phyloP scores from a whole-genome alignment of 2,113 vertebrate genomes.

The Bostrychus sinensis region DNA sequence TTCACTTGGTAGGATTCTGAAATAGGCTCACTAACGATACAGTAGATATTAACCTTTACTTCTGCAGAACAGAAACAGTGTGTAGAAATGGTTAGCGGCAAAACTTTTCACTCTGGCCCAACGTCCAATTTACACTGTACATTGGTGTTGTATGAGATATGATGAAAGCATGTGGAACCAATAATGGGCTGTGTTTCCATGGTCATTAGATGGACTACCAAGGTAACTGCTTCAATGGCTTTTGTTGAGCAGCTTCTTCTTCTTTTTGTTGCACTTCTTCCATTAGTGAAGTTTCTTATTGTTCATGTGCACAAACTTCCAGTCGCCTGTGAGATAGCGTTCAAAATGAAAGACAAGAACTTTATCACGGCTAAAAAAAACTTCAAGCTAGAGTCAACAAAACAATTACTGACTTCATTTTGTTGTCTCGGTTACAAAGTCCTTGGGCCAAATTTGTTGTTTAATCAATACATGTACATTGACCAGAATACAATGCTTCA shows the following conservation, averaged over 20 bases:
- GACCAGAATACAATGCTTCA: too few species aligned
- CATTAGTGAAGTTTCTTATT: neutral
- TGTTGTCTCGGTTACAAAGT: too few species aligned
- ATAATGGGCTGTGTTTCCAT: constrained; percentile 7
- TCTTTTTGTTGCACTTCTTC: neutral
- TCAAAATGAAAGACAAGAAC: too few species aligned
- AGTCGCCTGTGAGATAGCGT: neutral
- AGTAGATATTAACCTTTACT: too few species aligned
- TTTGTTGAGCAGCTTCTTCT: neutral
- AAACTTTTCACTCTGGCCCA: constrained; percentile 5
- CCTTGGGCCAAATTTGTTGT: too few species aligned
- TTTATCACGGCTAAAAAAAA: too few species aligned
- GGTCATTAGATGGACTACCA: constrained; percentile 14
- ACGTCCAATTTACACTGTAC: constrained; percentile 37
- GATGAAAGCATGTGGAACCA: constrained; percentile 22
- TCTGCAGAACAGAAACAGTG: too few species aligned
- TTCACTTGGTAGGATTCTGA: too few species aligned
- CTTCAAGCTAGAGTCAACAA: too few species aligned
- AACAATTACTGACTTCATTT: too few species aligned
- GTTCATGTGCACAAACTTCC: neutral
- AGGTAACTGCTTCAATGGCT: neutral
- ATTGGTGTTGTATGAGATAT: constrained; percentile 12
- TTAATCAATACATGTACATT: too few species aligned
- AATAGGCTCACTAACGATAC: too few species aligned
- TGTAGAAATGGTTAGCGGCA: neutral